Conservation (phyloP, 2,797 vertebrate species). For the Dermochelys coriacea region DNA sequence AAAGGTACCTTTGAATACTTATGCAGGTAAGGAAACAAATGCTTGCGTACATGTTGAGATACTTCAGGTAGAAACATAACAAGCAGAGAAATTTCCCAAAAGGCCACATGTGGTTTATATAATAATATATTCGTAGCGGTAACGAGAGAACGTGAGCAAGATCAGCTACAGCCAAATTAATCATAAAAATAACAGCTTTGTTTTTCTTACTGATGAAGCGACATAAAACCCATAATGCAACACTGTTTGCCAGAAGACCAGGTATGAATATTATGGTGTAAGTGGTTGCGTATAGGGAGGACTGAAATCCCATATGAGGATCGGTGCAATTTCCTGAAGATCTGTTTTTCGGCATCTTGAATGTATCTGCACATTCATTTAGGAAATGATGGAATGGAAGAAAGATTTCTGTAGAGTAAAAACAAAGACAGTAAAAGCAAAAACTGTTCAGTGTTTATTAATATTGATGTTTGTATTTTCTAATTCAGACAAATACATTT, state of each 20-base stretch:
- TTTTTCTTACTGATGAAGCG: constrained; percentile 87
- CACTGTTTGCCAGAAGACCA: constrained; percentile 86
- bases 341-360: constrained; percentile 37
- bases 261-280: constrained; percentile 90
- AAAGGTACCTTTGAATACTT: constrained; percentile 89
- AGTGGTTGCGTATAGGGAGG: constrained; percentile 82
- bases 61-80: constrained; percentile 93
- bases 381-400: background rate
- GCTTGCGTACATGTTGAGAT: constrained; percentile 94
- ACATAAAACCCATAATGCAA: constrained; percentile 89
- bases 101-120: constrained; percentile 85
- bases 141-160: constrained; percentile 88
- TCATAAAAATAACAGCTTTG: constrained; percentile 93
- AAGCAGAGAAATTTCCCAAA: constrained; percentile 84
- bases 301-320: constrained; percentile 51
- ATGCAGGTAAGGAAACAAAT: constrained; percentile 92
- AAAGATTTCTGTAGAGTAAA: constrained; percentile 53
- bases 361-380: constrained; percentile 14
- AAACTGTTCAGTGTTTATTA: background rate
- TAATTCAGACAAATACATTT: background rate
- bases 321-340: constrained; percentile 37
- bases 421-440: background rate
- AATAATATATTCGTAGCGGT: constrained; percentile 90
- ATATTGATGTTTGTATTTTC: background rate
- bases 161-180: constrained; percentile 89